These are phyloP conservation scores for Podarcis siculus DNA, from an alignment of 2,797 vertebrate species.

Conservation along the genomic window DNA sequence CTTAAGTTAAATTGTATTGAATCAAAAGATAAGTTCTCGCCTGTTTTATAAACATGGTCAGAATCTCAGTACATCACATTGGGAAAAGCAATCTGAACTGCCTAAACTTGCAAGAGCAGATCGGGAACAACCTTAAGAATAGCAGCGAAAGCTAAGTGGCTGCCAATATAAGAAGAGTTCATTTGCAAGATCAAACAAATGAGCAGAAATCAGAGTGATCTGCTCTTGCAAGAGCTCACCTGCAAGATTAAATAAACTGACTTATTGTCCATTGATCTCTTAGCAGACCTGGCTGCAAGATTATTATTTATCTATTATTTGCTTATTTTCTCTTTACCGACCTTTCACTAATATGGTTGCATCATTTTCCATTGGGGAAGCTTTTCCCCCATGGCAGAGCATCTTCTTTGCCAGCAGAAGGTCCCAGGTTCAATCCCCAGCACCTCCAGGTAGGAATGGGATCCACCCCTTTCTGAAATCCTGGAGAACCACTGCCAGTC, in stretches of 20 bases:
- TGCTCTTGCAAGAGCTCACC: neutral
- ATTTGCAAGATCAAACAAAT: slow-evolving; percentile 18
- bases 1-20: slow-evolving; percentile 23
- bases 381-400: too few species aligned
- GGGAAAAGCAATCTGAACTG: neutral
- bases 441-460: too few species aligned
- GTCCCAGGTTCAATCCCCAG: too few species aligned
- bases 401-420: too few species aligned
- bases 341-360: neutral
- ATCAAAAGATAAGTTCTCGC: neutral
- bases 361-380: too few species aligned
- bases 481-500: too few species aligned
- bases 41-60: neutral
- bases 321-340: neutral
- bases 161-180: neutral
- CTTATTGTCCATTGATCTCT: slow-evolving; percentile 5
- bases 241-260: slow-evolving; percentile 29
- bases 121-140: neutral
- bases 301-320: neutral
- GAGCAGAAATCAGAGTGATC: neutral
- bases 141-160: neutral
- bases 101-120: neutral
- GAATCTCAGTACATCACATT: neutral
- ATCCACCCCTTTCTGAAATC: too few species aligned
- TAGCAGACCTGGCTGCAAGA: neutral